Percentiles rank a stretch among this genome's conserved stretches.
Evolutionary conservation across 2,888 invertebrate genomes (phyloP).

Genomic region (Isotomurus palustris): DNA sequence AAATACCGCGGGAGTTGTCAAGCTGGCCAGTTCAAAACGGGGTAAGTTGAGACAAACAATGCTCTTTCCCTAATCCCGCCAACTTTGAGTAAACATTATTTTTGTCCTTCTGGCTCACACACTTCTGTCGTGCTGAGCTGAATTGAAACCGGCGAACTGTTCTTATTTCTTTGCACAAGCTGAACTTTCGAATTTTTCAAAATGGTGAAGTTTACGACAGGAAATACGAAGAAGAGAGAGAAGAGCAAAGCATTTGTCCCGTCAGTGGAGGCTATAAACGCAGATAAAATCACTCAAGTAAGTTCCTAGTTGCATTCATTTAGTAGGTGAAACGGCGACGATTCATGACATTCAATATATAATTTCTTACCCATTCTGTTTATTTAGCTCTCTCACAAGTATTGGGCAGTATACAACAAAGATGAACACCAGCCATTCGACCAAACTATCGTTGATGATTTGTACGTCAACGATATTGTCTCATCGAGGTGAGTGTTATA

Average conservation of each 20-base stretch:
- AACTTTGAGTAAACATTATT: too few species aligned
- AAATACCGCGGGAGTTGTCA: too few species aligned
- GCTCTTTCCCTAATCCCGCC: too few species aligned
- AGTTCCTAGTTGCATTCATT: constrained; percentile 37
- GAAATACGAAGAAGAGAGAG: constrained; percentile 34
- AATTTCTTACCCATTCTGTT: constrained; percentile 13
- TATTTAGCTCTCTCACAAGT: constrained; percentile 77
- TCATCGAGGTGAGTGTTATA: constrained; percentile 65
- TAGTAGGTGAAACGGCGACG: background rate
- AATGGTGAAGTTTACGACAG: constrained; percentile 45
- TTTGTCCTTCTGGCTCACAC: too few species aligned
- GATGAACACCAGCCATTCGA: constrained; percentile 68
- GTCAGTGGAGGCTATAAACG: constrained; percentile 84
- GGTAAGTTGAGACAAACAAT: too few species aligned
- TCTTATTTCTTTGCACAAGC: background rate
- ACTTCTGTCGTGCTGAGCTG: too few species aligned
- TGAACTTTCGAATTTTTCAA: constrained; percentile 7
- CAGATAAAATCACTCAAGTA: constrained; percentile 84
- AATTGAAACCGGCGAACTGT: too few species aligned
- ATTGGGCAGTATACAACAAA: constrained; percentile 84
- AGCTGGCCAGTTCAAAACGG: too few species aligned
- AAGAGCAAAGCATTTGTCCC: constrained; percentile 51
- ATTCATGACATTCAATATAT: background rate
- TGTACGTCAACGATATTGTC: constrained; percentile 81
- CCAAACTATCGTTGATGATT: constrained; percentile 75